phyloP scores from a whole-genome alignment of 1,140 invertebrate genomes.

The Maconellicoccus hirsutus region DNA sequence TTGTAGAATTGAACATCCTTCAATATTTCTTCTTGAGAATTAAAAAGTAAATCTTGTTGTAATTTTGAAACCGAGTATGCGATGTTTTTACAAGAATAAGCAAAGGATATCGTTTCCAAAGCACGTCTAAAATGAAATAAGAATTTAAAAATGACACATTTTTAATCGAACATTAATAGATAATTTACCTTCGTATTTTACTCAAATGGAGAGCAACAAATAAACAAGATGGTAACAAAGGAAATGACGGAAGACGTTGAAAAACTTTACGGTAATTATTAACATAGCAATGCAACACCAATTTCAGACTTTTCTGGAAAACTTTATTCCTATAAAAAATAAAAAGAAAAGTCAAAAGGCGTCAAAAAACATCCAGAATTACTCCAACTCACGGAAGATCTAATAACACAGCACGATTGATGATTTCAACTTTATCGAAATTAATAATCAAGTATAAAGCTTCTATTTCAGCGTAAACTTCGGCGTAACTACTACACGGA shows the following conservation, averaged over 20 bases:
- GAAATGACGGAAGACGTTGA: not conserved
- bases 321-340: not conserved
- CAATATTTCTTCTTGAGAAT: not conserved
- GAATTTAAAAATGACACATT: not conserved
- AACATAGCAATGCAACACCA: not conserved
- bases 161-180: not conserved
- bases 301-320: not conserved
- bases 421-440: not conserved
- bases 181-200: not conserved
- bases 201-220: slow-evolving; percentile 10
- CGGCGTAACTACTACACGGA: not conserved
- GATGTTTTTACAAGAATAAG: not conserved
- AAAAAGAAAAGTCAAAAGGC: not conserved
- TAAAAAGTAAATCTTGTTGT: not conserved
- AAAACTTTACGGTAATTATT: slow-evolving; percentile 2
- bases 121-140: not conserved
- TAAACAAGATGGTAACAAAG: not conserved
- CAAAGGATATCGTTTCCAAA: slow-evolving; percentile 2
- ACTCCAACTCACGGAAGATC: not conserved
- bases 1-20: not conserved
- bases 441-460: not conserved
- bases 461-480: not conserved
- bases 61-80: slow-evolving; percentile 13
- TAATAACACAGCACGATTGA: not conserved
- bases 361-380: not conserved